These are phyloP conservation scores for Lineus longissimus DNA, from an alignment of 1,140 invertebrate species.

Conservation along the genomic window DNA sequence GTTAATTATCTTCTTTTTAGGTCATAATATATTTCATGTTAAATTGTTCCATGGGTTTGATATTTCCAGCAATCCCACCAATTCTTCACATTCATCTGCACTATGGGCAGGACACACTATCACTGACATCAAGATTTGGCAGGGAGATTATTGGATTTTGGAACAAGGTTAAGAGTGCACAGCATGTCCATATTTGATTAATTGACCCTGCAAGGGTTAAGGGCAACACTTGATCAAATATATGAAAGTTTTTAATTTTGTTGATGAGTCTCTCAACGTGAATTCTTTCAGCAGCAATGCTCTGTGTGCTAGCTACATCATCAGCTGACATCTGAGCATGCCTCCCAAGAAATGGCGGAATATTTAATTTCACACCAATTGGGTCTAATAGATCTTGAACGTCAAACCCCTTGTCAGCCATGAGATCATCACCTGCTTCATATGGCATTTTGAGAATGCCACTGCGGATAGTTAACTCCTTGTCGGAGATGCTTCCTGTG, in stretches of 20 bases:
- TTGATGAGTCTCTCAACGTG: conserved; percentile 26
- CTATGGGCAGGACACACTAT: no score
- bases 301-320: conserved; percentile 11
- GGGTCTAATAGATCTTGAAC: conserved; percentile 17
- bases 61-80: no score
- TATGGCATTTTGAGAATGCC: conserved; percentile 22
- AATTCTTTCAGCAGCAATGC: conserved; percentile 21
- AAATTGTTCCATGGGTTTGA: no score
- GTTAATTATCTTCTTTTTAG: no score
- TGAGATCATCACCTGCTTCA: conserved; percentile 23
- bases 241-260: conserved; percentile 21
- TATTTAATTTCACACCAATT: conserved; percentile 15
- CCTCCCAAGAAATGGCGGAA: conserved; percentile 21
- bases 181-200: conserved; percentile 23
- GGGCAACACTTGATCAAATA: conserved; percentile 21
- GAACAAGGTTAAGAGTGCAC: conserved; percentile 6
- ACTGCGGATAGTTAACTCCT: conserved; percentile 15
- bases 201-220: conserved; percentile 14
- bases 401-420: conserved; percentile 31
- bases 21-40: no score
- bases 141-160: not conserved
- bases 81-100: no score
- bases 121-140: not conserved
- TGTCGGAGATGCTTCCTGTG: conserved; percentile 23
- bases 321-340: conserved; percentile 5